Base-by-base conservation (phyloP, 2,888 invertebrate genomes). In the Schrankia costaestrigalis region DNA sequence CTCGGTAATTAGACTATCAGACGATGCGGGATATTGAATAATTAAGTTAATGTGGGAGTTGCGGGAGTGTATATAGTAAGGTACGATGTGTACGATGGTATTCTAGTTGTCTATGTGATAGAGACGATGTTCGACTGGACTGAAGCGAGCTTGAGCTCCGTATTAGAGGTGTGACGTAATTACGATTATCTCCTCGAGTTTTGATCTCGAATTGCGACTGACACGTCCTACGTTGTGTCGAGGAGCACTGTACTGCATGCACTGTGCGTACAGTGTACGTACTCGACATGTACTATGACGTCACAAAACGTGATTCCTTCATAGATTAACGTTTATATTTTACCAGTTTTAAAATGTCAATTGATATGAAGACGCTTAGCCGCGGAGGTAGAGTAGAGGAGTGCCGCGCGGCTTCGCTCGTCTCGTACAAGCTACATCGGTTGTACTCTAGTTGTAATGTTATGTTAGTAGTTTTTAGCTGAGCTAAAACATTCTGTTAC, bases 151-250 rank as follows among this genome's bases (percentile, higher is more conserved):
- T 44, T 38, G 39, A 27, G 40, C 40, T 33, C 31, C 53, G 58
- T 54, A 51, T 51, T 55, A 56, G 59, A 43, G 66, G 54, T 46
- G 50, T 45, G 50, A 44, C 34, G 31, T n/a, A n/a, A n/a, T n/a
- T 39, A 43, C 24, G 38, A 35, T 31, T 27, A 43, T 46, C 60
- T 63, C 72, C 71, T 67, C 66, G 56, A 53, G 63, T 56, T 63
- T 72, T 82, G 82, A 83, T 82, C 81, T 82, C 81, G 80, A 77
- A 71, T 74, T 64, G 68, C 78, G 72, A 65, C 65, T 64, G 71
- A 65, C 31, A 26, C 41, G 51, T 35, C 6, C 35, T 24, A n/a
- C 15, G 17, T 22, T 14, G 13, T 25, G 19, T 18, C 10, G 11
- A 18, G 4, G 13, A 9, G 25, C 24, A 2, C 22, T 31, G 25